These are phyloP conservation scores for Ranitomeya variabilis DNA, from an alignment of 2,113 vertebrate species.

Conservation along the genomic window DNA sequence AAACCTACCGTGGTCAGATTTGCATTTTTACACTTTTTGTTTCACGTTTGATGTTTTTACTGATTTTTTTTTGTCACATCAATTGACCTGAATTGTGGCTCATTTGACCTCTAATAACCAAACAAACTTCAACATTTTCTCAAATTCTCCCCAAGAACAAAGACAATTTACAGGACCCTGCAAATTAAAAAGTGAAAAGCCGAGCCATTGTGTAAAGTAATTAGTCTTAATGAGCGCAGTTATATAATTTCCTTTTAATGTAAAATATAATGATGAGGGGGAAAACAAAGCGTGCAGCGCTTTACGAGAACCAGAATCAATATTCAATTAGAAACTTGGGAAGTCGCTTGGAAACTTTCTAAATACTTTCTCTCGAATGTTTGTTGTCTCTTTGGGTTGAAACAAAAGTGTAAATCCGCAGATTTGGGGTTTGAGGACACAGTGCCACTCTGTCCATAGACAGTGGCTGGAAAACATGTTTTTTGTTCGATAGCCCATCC, in stretches of 20 bases:
- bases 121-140: not conserved
- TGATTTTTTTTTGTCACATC: not conserved
- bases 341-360: not conserved
- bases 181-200: not conserved
- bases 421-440: not conserved
- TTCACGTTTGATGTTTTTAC: not conserved
- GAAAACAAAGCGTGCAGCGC: not conserved
- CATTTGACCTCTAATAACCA: not conserved
- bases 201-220: not conserved
- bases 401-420: not conserved
- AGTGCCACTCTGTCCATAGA: not conserved
- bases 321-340: conserved; percentile 28
- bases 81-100: no score
- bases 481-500: not conserved
- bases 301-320: conserved; percentile 24
- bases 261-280: conserved; percentile 25
- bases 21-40: not conserved
- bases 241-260: not conserved
- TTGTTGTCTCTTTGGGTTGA: not conserved
- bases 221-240: not conserved
- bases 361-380: not conserved
- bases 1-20: not conserved
- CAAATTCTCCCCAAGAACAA: not conserved
- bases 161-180: not conserved
- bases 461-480: not conserved